Evolutionary conservation across 2,888 invertebrate species (phyloP), one percentile per base, ranked within the genome.

Genomic region (Heteropelma amictum): DNA sequence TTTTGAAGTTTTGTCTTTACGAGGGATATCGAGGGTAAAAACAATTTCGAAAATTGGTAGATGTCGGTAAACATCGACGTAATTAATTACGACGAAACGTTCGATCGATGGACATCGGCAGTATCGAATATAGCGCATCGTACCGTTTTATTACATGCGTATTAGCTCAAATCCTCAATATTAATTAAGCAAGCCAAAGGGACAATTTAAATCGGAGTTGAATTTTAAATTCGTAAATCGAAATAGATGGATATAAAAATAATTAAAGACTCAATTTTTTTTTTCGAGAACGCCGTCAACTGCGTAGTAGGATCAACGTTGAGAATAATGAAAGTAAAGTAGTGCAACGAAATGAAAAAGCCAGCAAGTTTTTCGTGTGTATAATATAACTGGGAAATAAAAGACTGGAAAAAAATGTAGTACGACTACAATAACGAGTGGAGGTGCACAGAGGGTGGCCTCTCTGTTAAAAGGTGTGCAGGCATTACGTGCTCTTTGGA

Each of bases 401-500:
- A 38, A 23, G 14, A 47, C 12, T 33, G 30, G 17, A 14, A 19
- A 19, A 45, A 33, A 47, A 14, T 35, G 12, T 1, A 28, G 26
- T 26, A 19, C 12, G 12, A 3, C 12, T 28, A 64, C 38, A 49
- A 51, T 49, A 26, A 38, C 49, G 7, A 26, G n/a, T n/a, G 12
- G 12, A 49, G 21, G 28, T 51, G 51, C 49, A 26, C 28, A 30
- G 51, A 12, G 38, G 51, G 64, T 60, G 60, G 60, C 19, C 19
- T 51, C n/a, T 51, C 12, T 47, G 51, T 23, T 63, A 51, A 53
- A 61, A 63, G 47, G 40, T 63, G 60, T 30, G 51, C 64, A 74
- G 73, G 69, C 60, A 68, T 58, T 73, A 69, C 74, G 74, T 74
- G 74, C 74, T 53, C 64, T 69, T 69, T 69, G 30, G 45, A 69